Percentiles rank a stretch among this genome's conserved stretches.
phyloP scores from a whole-genome alignment of 2,797 vertebrate species.

The Darevskia nairensis region DNA sequence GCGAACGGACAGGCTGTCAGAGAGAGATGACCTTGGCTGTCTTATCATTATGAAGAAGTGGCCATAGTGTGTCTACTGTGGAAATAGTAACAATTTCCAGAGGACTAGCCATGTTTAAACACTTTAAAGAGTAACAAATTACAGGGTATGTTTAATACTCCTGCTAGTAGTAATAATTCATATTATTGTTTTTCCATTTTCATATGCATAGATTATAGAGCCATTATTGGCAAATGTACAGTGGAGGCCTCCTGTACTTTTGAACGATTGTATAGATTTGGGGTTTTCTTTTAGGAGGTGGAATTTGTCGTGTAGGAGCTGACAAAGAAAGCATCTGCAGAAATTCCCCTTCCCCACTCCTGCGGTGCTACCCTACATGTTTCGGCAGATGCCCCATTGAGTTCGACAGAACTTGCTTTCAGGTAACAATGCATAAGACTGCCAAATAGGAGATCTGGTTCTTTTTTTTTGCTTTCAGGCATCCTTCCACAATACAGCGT shows the following conservation, averaged over 20 bases:
- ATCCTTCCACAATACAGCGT: neutral
- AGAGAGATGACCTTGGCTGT: neutral
- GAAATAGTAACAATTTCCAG: neutral
- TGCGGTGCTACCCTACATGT: no score
- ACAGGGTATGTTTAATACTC: neutral
- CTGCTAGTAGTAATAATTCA: no score
- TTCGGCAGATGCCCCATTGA: no score
- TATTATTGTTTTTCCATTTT: no score
- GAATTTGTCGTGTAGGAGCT: neutral
- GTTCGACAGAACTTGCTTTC: no score
- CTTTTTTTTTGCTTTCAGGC: neutral
- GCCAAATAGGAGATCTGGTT: no score
- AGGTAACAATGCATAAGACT: neutral
- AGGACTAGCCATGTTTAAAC: neutral
- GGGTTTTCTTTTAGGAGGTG: neutral
- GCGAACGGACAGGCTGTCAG: neutral
- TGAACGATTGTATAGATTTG: neutral
- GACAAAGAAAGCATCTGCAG: neutral
- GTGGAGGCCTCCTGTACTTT: neutral
- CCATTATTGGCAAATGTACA: neutral
- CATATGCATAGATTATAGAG: neutral
- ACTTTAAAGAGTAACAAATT: neutral
- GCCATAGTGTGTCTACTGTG: neutral
- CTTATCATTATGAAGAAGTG: constrained; percentile 6
- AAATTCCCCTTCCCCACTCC: neutral